Base-by-base conservation (phyloP, 2,888 invertebrate genomes). In the Drosophila nigricruria region DNA sequence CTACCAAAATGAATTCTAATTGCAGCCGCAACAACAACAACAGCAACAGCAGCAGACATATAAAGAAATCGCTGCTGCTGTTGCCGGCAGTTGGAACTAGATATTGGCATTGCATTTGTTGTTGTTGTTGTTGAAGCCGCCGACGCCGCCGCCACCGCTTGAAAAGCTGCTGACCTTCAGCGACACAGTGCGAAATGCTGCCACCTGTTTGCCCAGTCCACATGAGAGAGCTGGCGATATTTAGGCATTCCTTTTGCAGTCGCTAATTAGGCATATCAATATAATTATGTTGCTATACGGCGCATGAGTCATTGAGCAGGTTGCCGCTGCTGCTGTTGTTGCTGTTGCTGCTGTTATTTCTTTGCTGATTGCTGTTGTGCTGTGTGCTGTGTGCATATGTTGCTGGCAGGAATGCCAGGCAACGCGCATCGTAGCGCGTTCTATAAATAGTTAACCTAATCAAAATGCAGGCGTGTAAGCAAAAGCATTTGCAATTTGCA, bases 361-460 rank as follows among this genome's bases (percentile, higher is more conserved):
- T 20, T 10, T 64, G 75, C 62, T 57, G 53, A 34, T 42, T 62
- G 70, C 56, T 65, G 59, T 42, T 68, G 50, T 64, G 79, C n/a
- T 67, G 77, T n/a, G n/a, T n/a, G n/a, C n/a, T n/a, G n/a, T 68
- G 66, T 50, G 49, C 23, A 18, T 32, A 57, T 60, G 66, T 54
- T 72, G 66, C 60, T 78, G 89, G 14, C 49, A 18, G 49, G 88
- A 85, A 89, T 85, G 82, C 82, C 70, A 58, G 82, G 73, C 64
- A 70, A 47, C n/a, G 65, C 64, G 60, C 53, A 53, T 62, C 69
- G 77, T 73, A 59, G 62, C 77, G 81, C 75, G 62, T 70, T 77
- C 88, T 83, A 83, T 89, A 84, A 83, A 83, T 83, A 83, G 83
- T 89, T 89, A 89, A 78, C 89, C 79, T 89, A 83, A 83, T 83